phyloP scores from a whole-genome alignment of 2,888 invertebrate genomes.

The Parnassius glacialis region DNA sequence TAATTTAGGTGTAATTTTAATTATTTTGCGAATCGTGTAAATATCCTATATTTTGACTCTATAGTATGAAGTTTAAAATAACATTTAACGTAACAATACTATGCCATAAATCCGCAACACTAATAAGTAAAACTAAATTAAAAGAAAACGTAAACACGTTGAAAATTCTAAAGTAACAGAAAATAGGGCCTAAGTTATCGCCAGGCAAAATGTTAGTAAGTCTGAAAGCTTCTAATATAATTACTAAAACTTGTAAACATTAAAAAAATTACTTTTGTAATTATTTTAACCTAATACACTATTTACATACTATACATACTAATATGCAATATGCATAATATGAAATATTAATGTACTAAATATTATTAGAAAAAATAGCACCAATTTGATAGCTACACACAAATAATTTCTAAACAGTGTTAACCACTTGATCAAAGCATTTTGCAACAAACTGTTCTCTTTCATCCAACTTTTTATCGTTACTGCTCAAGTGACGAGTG shows the following conservation, averaged over 20 bases:
- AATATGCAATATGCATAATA: neutral
- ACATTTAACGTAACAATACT: constrained; percentile 33
- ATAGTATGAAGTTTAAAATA: neutral
- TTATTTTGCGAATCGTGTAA: no score
- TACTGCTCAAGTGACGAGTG: constrained; percentile 54
- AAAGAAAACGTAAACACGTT: constrained; percentile 54
- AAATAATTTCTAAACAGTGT: constrained; percentile 60
- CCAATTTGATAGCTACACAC: constrained; percentile 28
- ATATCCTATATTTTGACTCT: no score
- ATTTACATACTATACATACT: neutral
- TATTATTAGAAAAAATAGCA: constrained; percentile 34
- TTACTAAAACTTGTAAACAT: neutral
- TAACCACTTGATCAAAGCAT: constrained; percentile 83
- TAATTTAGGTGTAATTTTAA: no score
- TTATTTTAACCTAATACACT: neutral
- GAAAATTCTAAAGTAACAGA: constrained; percentile 26
- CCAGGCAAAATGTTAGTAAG: constrained; percentile 12
- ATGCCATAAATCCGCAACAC: constrained; percentile 9
- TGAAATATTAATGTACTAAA: constrained; percentile 9
- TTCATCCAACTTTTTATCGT: constrained; percentile 67
- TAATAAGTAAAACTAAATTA: constrained; percentile 55
- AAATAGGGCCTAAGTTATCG: constrained; percentile 21
- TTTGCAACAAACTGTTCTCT: constrained; percentile 83
- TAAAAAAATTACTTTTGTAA: neutral
- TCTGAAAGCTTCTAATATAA: constrained; percentile 1